Base-by-base conservation (phyloP, 2,888 invertebrate genomes). In the Eledone cirrhosa region DNA sequence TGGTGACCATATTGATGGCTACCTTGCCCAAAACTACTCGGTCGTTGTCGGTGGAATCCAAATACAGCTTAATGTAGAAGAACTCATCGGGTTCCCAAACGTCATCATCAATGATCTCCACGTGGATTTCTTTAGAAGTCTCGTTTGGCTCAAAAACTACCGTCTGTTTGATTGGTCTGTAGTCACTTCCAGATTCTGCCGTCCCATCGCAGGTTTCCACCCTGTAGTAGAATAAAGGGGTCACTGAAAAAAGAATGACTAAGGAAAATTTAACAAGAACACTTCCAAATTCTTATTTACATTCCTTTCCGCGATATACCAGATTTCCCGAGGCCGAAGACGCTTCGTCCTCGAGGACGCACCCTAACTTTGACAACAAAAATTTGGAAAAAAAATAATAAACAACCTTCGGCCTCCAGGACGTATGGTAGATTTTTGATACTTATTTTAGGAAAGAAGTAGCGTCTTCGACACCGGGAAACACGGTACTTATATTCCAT, bases 1-100 rank as follows among this genome's bases (percentile, higher is more conserved):
- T 93, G 48, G 93, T 92, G 78, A 93, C 91, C 87, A 93, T 92
- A 91, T 92, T 92, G 84, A 93, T 92, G 72, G 92, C 90, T 41
- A 91, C 90, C 65, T 91, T 89, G 24, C 93, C 93, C 2, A 93
- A 87, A 75, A 90, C 88, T 2, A 91, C 91, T 24, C 90, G 87
- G 13, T 90, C 87, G 14, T 86, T 85, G 78, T 87, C 88, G 81
- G 88, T 88, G 13, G 83, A 82, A 53, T 86, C 85, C 27, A 88
- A 48, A 78, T 81, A 84, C 8, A 93, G 85, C 84, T 93, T 92
- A 31, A 93, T 91, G 87, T 93, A 93, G 88, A 93, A 93, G 81
- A 93, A 92, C 87, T 93, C 93, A 85, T 93, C 93, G 0, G 93
- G 93, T 87, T 93, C 93, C 93, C 93, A 93, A 81, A 92, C 92